Evolutionary conservation across 2,113 vertebrate genomes (phyloP).

Genomic region (Muntiacus muntjak): DNA sequence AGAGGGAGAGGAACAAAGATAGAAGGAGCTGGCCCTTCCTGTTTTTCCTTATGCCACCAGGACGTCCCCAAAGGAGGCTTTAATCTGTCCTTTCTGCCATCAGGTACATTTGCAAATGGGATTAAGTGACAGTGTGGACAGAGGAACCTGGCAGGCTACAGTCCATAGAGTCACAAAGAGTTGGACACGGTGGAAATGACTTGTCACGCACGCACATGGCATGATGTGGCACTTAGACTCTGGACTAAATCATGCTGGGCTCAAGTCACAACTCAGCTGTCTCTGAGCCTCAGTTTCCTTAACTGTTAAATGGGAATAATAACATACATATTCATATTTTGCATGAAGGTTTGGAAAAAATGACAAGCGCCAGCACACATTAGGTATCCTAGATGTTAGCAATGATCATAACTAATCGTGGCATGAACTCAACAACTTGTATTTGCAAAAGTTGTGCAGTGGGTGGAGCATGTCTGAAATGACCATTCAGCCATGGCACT

Average conservation of each 20-base stretch:
- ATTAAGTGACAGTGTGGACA: neutral
- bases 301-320: neutral
- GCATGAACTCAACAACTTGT: neutral
- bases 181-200: accelerated
- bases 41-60: neutral
- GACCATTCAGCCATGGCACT: neutral
- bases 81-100: neutral
- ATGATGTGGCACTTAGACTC: neutral
- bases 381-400: neutral
- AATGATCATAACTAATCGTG: neutral
- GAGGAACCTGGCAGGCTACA: neutral
- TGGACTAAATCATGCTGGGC: no score
- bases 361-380: neutral
- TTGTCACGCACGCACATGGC: accelerated
- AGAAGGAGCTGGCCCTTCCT: neutral
- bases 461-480: neutral
- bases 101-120: neutral
- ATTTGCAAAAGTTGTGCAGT: neutral
- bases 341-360: neutral
- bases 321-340: neutral
- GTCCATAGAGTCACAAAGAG: neutral
- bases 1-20: neutral
- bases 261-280: neutral
- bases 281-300: neutral
- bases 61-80: neutral